Conservation (phyloP, 2,113 vertebrate genomes). For the Drymodes brunneopygia region DNA sequence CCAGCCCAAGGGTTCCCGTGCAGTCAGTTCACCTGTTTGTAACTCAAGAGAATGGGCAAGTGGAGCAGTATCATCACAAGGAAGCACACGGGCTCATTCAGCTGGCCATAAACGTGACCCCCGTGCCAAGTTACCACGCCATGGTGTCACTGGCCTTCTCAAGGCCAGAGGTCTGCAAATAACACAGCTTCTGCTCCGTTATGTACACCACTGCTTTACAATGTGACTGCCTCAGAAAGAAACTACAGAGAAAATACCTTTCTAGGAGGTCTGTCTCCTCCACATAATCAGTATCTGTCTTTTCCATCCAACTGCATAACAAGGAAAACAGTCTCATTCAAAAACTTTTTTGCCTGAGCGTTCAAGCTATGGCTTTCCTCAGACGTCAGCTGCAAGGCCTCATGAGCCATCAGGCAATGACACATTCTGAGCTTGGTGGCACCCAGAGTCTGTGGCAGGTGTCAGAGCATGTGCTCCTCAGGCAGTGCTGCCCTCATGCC, state of each 20-base stretch:
- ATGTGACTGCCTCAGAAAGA: background rate
- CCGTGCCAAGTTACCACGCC: background rate
- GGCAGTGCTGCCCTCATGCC: fast-evolving
- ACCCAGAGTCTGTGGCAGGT: background rate
- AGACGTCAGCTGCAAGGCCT: fast-evolving
- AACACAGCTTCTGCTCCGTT: background rate
- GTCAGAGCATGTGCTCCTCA: background rate
- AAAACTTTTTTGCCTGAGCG: fast-evolving
- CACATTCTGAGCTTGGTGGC: background rate
- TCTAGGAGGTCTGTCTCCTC: background rate
- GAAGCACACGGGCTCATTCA: background rate
- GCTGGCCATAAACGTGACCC: background rate
- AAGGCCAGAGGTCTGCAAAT: background rate
- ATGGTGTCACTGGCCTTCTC: background rate
- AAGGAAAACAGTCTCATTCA: background rate
- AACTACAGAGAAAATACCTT: background rate
- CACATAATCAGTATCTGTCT: background rate
- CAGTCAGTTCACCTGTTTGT: background rate
- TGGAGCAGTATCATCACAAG: background rate
- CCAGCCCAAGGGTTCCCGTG: fast-evolving
- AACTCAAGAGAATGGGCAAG: background rate
- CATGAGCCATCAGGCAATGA: fast-evolving
- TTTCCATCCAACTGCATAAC: background rate
- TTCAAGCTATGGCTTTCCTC: background rate
- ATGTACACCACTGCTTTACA: fast-evolving